Evolutionary conservation across 1,140 invertebrate species (phyloP), one percentile per base, ranked within the genome.

Genomic region (Chironomus tepperi): DNA sequence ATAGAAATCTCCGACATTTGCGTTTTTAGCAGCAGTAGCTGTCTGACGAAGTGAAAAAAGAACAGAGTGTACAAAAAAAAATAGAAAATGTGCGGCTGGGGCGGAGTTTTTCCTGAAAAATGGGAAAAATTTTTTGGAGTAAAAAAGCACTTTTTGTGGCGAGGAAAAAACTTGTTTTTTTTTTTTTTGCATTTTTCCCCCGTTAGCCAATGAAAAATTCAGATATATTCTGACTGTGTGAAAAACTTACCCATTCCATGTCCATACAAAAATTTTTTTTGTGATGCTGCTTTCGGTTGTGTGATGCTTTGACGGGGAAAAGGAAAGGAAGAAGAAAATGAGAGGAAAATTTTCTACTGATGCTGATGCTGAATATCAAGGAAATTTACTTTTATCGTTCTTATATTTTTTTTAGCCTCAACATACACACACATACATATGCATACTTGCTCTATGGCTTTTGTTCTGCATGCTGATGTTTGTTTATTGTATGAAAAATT

Each of bases 151-250:
- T 70, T 70, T 70, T 19, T 70, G 16, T 21, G 65, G 65, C 65
- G 19, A 70, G n/a, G 10, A 57, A 70, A 70, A 70, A 19, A 70
- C 16, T 70, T 21, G 19, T 21, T 70, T 21, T n/a, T n/a, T n/a
- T n/a, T n/a, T n/a, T n/a, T n/a, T 9, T 19, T 19, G 65, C 9
- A 18, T 70, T 67, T 67, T 70, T 70, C 18, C 16, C 47, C 12
- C 12, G 47, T 57, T 70, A 70, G 65, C 65, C 65, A 70, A 70
- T 70, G 65, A 70, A 70, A 70, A 70, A 70, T 70, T 70, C 65
- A 70, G 65, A 19, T 18, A 18, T 70, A 21, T 70, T 3, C 65
- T 9, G 6, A 70, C n/a, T 57, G 65, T 18, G 18, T 19, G 18
- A 18, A 57, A 57, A 70, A 70, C 16, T 70, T 57, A 12, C 47